phyloP scores from a whole-genome alignment of 2,113 vertebrate species.

The Cygnus atratus region DNA sequence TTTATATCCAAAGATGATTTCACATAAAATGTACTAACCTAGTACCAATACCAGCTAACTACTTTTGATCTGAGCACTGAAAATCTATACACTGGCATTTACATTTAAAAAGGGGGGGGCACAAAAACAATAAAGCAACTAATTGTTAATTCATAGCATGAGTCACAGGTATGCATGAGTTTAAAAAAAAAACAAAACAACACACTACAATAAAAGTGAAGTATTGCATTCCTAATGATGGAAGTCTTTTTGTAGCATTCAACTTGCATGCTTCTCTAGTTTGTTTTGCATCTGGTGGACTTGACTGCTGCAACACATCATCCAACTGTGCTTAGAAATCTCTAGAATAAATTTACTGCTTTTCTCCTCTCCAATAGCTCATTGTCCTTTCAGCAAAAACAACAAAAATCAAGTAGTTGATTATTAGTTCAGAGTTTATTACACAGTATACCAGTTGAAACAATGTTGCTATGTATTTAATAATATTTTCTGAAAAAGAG shows the following conservation, averaged over 20 bases:
- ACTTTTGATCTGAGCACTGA: neutral
- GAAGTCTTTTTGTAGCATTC: neutral
- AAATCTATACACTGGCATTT: neutral
- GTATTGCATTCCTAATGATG: neutral
- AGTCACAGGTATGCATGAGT: neutral
- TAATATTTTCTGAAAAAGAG: neutral
- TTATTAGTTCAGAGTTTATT: neutral
- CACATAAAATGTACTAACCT: neutral
- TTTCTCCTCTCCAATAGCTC: neutral
- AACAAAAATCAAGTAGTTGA: neutral
- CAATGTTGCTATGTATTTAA: neutral
- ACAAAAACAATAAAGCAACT: neutral
- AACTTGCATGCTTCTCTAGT: neutral
- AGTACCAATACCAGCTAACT: neutral
- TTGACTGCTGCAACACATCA: neutral
- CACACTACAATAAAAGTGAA: neutral
- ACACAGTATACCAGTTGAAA: neutral
- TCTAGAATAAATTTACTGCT: neutral
- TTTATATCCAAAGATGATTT: neutral
- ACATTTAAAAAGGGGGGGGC: neutral
- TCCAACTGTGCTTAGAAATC: neutral
- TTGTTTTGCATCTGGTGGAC: neutral
- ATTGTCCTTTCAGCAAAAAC: neutral
- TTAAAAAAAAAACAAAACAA: neutral
- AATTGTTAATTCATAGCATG: neutral